A percentile compares a stretch with the other conserved stretches of the same genome.
Evolutionary conservation across 2,113 vertebrate genomes (phyloP).

Genomic region (Mungos mungo): DNA sequence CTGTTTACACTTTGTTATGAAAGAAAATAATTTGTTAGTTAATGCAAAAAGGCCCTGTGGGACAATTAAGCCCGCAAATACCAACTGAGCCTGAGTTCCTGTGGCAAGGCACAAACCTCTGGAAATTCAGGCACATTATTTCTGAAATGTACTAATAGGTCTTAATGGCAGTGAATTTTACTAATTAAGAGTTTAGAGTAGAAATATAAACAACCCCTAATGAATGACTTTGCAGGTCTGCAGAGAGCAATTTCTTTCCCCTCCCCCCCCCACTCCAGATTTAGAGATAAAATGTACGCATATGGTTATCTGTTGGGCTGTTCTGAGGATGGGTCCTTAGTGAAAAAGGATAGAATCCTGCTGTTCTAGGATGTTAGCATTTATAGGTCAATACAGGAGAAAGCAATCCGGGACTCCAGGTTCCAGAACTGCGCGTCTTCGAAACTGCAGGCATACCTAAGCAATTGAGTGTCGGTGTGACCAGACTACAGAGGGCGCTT

Average conservation of each 20-base stretch:
- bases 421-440: not conserved
- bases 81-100: not conserved
- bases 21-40: constrained; percentile 50
- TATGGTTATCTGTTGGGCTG: not conserved
- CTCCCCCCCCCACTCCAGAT: not conserved
- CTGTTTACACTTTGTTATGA: not conserved
- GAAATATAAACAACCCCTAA: not conserved
- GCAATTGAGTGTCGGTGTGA: not conserved
- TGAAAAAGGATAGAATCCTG: not conserved
- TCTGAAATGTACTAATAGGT: not conserved
- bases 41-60: not conserved
- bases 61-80: constrained; percentile 36
- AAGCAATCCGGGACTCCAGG: not conserved
- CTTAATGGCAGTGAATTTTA: not conserved
- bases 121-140: not conserved
- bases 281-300: not conserved
- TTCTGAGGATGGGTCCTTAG: not conserved
- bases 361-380: not conserved
- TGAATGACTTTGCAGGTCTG: not conserved
- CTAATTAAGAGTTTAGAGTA: constrained; percentile 48
- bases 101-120: not conserved
- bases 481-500: fast-evolving
- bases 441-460: not conserved
- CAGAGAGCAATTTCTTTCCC: not conserved
- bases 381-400: not conserved